A percentile compares a stretch with the other conserved stretches of the same genome.
Evolutionary conservation across 2,888 invertebrate species (phyloP).

Genomic region (Drosophila infuscata): DNA sequence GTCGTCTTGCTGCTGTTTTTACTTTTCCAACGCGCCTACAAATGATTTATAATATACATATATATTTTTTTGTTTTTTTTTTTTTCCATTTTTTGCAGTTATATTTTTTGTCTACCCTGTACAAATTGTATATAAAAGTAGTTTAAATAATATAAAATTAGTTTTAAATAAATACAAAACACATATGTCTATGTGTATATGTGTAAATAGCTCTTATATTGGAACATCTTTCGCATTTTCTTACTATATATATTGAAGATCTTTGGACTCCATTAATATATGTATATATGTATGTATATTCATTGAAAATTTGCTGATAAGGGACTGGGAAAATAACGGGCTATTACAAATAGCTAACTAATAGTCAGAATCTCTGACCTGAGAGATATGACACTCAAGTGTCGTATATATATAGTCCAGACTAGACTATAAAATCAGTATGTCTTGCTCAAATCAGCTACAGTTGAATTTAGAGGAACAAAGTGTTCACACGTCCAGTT

Average conservation of each 20-base stretch:
- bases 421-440: slow-evolving; percentile 30
- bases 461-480: slow-evolving; percentile 27
- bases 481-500: slow-evolving; percentile 8
- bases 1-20: slow-evolving; percentile 71
- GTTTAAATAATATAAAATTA: neutral
- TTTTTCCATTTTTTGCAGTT: slow-evolving; percentile 29
- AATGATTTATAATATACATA: slow-evolving; percentile 63
- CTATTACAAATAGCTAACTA: too few relatives aligned
- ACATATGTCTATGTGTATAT: accelerated
- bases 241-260: neutral
- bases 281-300: neutral
- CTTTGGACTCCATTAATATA: neutral
- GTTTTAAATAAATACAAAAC: too few relatives aligned
- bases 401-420: neutral
- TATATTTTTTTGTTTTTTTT: slow-evolving; percentile 1
- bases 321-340: neutral
- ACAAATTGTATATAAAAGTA: neutral
- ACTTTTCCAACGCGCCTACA: slow-evolving; percentile 67
- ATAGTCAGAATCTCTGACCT: neutral
- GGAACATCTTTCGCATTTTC: neutral
- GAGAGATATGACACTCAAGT: slow-evolving; percentile 7
- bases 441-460: neutral
- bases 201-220: neutral
- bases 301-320: slow-evolving; percentile 12
- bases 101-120: slow-evolving; percentile 46